Evolutionary conservation across 2,888 invertebrate species (phyloP).

Genomic region (Lepidochrysops patricia): DNA sequence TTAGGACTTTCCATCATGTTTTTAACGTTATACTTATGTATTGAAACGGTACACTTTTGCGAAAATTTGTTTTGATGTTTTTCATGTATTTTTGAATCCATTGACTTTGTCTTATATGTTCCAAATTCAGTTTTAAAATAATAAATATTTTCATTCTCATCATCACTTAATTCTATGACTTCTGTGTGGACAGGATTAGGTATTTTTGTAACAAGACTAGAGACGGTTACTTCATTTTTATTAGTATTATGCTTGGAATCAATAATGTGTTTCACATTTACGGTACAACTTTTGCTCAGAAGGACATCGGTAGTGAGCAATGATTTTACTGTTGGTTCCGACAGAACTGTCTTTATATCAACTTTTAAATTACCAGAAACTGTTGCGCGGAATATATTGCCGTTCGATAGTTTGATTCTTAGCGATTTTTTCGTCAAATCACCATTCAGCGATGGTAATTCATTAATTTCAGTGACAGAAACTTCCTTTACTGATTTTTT

Average conservation of each 20-base stretch:
- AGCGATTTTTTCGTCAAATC: slow-evolving; percentile 38
- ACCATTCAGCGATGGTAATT: slow-evolving; percentile 29
- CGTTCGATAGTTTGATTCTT: slow-evolving; percentile 45
- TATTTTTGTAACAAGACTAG: slow-evolving; percentile 8
- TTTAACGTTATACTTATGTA: slow-evolving; percentile 29
- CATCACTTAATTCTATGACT: slow-evolving; percentile 58
- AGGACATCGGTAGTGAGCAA: slow-evolving; percentile 35
- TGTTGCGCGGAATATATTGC: slow-evolving; percentile 48
- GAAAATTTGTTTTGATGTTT: slow-evolving; percentile 44
- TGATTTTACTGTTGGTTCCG: slow-evolving; percentile 39
- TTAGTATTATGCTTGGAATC: slow-evolving; percentile 17
- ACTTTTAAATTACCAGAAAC: slow-evolving; percentile 40
- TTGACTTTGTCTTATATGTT: slow-evolving; percentile 32
- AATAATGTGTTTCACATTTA: slow-evolving; percentile 45
- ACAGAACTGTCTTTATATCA: slow-evolving; percentile 41
- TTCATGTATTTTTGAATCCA: slow-evolving; percentile 30
- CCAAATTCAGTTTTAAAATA: slow-evolving; percentile 47
- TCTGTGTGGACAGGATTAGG: slow-evolving; percentile 28
- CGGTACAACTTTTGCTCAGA: slow-evolving; percentile 36
- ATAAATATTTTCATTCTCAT: slow-evolving; percentile 37
- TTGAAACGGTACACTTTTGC: slow-evolving; percentile 40
- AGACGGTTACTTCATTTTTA: slow-evolving; percentile 29
- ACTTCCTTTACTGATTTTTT: neutral
- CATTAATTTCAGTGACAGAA: slow-evolving; percentile 28
- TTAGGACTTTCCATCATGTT: neutral